Evolutionary conservation across 2,888 invertebrate species (phyloP), one percentile per base, ranked within the genome.

Genomic region (Orthonevra nobilis): DNA sequence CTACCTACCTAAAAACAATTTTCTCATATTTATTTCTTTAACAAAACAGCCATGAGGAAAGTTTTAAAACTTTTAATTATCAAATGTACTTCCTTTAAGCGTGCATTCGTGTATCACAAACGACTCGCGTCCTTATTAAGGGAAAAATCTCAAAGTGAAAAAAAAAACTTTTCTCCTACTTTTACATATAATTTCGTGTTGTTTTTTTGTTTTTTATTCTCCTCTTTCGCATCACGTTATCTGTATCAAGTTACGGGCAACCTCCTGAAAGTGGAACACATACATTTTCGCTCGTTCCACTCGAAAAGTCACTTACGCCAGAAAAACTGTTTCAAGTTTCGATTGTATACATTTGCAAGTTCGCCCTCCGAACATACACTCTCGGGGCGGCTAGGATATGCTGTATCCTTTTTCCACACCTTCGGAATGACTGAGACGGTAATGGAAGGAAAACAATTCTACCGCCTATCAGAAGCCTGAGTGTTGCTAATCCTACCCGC

Each of bases 251-350:
- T 69, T 69, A 52, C 34, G 38, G 17, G 52, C 66, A 52, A 60
- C 50, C n/a, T n/a, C n/a, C n/a, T 60, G 50, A 79, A 79, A 73
- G 42, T 79, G 48, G 79, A 73, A 40, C 79, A 70, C 63, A 74
- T 44, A 75, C 56, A 50, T 60, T 48, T 66, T 36, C 36, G 30
- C 66, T 32, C 72, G 32, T 66, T 66, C 77, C 60, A 72, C 68
- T 73, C 40, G 17, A 61, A 48, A 60, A 72, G 46, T 73, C 77
- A 77, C 72, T 79, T 66, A 72, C 52, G 44, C 66, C 73, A 73
- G 73, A 73, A 73, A 73, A 79, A 79, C 79, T 50, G 79, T 79
- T 79, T 79, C 79, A 73, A 66, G 50, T 79, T 79, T 23, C 66
- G 48, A 79, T 79, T 79, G 79, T 68, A 61, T 36, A 66, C 32